Base-by-base conservation (phyloP, 2,797 vertebrate genomes). In the Notolabrus celidotus region DNA sequence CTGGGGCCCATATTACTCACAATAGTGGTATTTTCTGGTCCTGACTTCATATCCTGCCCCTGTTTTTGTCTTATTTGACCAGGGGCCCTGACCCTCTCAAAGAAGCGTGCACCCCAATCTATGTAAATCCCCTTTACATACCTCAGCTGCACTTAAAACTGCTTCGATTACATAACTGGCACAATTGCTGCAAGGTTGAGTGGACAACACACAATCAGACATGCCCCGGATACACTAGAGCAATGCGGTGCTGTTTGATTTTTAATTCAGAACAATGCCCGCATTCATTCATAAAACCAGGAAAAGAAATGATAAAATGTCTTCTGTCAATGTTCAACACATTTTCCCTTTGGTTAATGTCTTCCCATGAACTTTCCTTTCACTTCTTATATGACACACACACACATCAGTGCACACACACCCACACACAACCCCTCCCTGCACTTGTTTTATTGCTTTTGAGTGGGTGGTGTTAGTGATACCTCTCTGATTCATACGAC, bases 401-500 rank as follows among this genome's bases (percentile, higher is more conserved):
- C 38, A 51, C 41, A 47, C 38, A 66, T 46, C 64, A 54, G 45
- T 63, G 66, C 59, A 55, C 53, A 57, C 29, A 47, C 31, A 42
- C 39, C 34, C 50, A 59, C 56, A 60, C 45, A 53, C 19, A 59
- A 49, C 59, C 65, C 77, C 71, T 71, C 81, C 84, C 84, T 66
- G 69, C 82, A 75, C 89, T 89, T 86, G 81, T 92, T 92, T 91
- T 91, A 91, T 90, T 87, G 87, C 88, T 82, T 91, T 89, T 86
- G 90, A 92, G 90, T 89, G 89, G 92, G 92, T 80, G 86, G 79
- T 86, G 91, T 90, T 86, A 92, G 72, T 64, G 90, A 93, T 94
- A 92, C 89, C 80, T 85, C 89, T 82, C 80, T 89, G 89, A 92
- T 89, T 92, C 90, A 89, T 85, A 84, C 84, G 33, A 19, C 79